Conservation (phyloP, 2,797 vertebrate species). For the Spinus pinus region DNA sequence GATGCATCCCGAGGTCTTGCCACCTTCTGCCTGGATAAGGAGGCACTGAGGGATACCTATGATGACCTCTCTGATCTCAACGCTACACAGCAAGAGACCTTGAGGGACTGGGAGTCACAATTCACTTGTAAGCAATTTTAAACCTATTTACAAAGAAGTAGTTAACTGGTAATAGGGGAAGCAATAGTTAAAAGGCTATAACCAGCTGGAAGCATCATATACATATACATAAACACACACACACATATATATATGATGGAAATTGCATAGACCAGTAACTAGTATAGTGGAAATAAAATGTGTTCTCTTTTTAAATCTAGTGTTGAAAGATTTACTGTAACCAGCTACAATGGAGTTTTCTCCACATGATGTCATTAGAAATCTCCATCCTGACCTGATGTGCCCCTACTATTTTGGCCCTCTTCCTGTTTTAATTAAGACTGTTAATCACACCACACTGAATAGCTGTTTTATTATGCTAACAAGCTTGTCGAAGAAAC, state of each 20-base stretch:
- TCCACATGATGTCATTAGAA: not conserved
- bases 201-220: not conserved
- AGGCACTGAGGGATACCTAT: slow-evolving; percentile 88
- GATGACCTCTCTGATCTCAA: slow-evolving; percentile 96
- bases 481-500: not conserved
- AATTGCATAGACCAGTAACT: not conserved
- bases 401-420: slow-evolving; percentile 1
- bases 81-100: slow-evolving; percentile 88
- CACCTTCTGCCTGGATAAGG: slow-evolving; percentile 95
- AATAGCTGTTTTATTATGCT: not conserved
- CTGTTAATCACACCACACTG: not conserved
- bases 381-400: slow-evolving; percentile 3
- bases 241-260: not conserved
- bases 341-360: not conserved
- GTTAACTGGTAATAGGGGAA: not conserved
- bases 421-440: slow-evolving; percentile 22
- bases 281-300: not conserved
- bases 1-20: slow-evolving; percentile 96
- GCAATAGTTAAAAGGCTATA: not conserved
- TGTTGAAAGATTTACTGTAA: not conserved
- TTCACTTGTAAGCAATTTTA: slow-evolving; percentile 88
- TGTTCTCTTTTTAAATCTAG: not conserved
- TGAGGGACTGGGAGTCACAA: slow-evolving; percentile 94
- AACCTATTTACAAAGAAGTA: not conserved
- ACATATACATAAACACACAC: no score